Evolutionary conservation across 2,888 invertebrate genomes (phyloP), one percentile per base, ranked within the genome.

Genomic region (Neuroscelio doddi): DNA sequence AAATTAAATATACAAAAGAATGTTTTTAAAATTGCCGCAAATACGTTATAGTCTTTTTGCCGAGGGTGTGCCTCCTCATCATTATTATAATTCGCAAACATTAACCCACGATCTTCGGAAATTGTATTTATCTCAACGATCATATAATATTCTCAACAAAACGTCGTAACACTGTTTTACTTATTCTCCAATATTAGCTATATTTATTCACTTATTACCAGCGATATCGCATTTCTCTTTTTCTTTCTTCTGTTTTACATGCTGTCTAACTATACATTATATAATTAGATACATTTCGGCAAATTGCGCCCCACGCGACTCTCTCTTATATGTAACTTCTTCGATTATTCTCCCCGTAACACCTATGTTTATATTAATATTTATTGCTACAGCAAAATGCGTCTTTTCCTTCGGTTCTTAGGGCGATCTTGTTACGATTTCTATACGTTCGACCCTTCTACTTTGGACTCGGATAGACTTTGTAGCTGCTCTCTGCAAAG

Each of bases 341-440:
- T 14, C 49, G 27, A 32, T 32, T 62, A 26, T 47, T 42, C 30
- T 24, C 47, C 24, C 14, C 57, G 52, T 58, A 58, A 64, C 39
- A 49, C 27, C 46, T 64, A 64, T 59, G 44, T 59, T 53, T 59
- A 57, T 57, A 52, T 1, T 65, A 61, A 36, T 66, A 62, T 62
- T 66, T 61, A 66, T 66, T 66, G 66, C 66, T 66, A 57, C 50
- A 53, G 57, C 65, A 62, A 57, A 46, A 61, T 65, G 61, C 61
- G 55, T 65, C 61, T 65, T 61, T 65, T 59, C 64, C 61, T 56
- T 57, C 57, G 59, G 61, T 61, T 57, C 65, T 65, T 61, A 61
- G 59, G 65, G 61, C 59, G 52, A 61, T 46, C 45, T 44, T 42
- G 41, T 50, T 52, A 44, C 15, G 29, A 12, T 12, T 34, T 34